These are phyloP conservation scores for Sminthurides aquaticus DNA, from an alignment of 2,888 invertebrate genomes.

Conservation along the genomic window DNA sequence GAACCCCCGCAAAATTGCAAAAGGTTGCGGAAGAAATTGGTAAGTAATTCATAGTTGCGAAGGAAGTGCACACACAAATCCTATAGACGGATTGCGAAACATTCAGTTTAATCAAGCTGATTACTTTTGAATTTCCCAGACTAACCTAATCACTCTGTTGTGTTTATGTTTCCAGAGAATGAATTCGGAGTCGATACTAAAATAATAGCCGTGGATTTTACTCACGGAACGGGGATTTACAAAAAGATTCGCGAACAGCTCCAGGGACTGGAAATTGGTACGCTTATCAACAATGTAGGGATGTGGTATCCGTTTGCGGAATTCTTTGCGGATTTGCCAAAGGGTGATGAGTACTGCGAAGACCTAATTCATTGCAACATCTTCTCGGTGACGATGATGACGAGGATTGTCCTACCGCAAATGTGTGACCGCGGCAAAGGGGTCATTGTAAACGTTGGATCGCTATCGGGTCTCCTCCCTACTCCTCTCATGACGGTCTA, in stretches of 20 bases:
- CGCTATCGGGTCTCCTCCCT: conserved; percentile 69
- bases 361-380: conserved; percentile 71
- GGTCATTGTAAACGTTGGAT: conserved; percentile 82
- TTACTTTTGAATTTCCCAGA: neutral
- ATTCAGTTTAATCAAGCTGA: neutral
- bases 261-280: conserved; percentile 69
- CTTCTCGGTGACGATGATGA: conserved; percentile 73
- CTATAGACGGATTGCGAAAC: too few species aligned
- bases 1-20: conserved; percentile 41
- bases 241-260: conserved; percentile 60
- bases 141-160: neutral
- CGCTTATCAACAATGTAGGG: conserved; percentile 87
- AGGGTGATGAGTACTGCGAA: conserved; percentile 55
- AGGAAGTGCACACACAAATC: neutral
- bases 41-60: conserved; percentile 19
- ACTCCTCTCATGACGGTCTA: conserved; percentile 78
- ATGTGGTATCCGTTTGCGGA: conserved; percentile 78
- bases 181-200: conserved; percentile 64
- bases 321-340: conserved; percentile 47
- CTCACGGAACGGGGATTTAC: conserved; percentile 64
- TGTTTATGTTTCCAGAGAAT: conserved; percentile 45
- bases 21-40: conserved; percentile 42
- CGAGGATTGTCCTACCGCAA: conserved; percentile 72
- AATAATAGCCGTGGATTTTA: conserved; percentile 73
- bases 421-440: conserved; percentile 76